These are phyloP conservation scores for Danaus chrysippus DNA, from an alignment of 2,888 invertebrate species.

Conservation along the genomic window DNA sequence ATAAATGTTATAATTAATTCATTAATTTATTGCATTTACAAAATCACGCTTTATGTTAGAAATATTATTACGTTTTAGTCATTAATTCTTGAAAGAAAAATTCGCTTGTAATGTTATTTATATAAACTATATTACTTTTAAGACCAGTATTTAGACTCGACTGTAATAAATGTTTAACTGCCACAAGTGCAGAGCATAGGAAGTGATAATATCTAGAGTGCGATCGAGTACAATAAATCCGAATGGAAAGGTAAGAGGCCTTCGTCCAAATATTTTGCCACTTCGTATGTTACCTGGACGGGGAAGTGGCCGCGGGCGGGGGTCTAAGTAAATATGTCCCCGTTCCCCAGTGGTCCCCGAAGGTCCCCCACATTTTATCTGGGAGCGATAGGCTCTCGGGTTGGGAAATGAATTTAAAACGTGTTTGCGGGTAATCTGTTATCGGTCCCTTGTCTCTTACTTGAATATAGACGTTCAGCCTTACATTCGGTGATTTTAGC, in stretches of 20 bases:
- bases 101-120: too few species aligned
- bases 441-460: constrained; percentile 78
- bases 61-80: too few species aligned
- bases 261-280: constrained; percentile 76
- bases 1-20: too few species aligned
- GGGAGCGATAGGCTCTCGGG: constrained; percentile 76
- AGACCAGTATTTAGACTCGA: background rate
- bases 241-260: constrained; percentile 65
- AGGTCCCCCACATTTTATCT: constrained; percentile 71
- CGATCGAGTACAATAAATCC: constrained; percentile 51
- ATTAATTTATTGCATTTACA: too few species aligned
- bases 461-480: constrained; percentile 72
- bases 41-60: too few species aligned
- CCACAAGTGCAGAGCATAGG: constrained; percentile 9
- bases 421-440: constrained; percentile 80
- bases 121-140: too few species aligned
- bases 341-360: constrained; percentile 64
- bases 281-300: constrained; percentile 75
- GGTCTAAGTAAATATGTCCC: constrained; percentile 78
- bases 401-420: constrained; percentile 79
- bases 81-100: too few species aligned
- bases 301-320: constrained; percentile 72
- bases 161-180: constrained; percentile 4
- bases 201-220: constrained; percentile 9
- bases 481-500: constrained; percentile 64